Conservation (phyloP, 2,888 invertebrate genomes). For the Pachydiplax longipennis region DNA sequence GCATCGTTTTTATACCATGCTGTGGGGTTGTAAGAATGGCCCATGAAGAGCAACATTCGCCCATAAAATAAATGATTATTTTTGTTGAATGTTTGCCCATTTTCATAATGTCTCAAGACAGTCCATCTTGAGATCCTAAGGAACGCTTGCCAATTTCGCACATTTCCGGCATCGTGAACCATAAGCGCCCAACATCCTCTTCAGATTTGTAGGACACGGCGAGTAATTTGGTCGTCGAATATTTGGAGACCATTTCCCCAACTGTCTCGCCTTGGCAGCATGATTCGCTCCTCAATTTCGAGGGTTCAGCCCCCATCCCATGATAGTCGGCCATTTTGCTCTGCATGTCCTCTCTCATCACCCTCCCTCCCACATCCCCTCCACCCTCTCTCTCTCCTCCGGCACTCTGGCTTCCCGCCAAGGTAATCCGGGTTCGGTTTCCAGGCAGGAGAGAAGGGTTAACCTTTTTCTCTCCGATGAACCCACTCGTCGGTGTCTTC, state of each 20-base stretch:
- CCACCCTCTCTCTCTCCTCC: not conserved
- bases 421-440: constrained; percentile 32
- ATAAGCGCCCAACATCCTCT: too few relatives aligned
- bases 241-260: not conserved
- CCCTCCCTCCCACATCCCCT: not conserved
- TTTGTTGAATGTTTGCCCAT: too few relatives aligned
- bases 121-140: too few relatives aligned
- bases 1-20: too few relatives aligned
- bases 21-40: too few relatives aligned
- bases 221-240: not conserved
- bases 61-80: too few relatives aligned
- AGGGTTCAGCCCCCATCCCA: not conserved
- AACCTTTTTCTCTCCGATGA: not conserved
- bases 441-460: not conserved
- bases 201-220: too few relatives aligned
- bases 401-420: not conserved
- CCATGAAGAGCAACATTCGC: too few relatives aligned
- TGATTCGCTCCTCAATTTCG: not conserved
- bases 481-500: not conserved
- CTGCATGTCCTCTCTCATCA: not conserved
- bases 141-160: too few relatives aligned
- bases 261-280: not conserved
- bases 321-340: constrained; percentile 1
- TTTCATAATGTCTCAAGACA: too few relatives aligned
- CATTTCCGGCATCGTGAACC: too few relatives aligned